phyloP scores from a whole-genome alignment of 2,888 invertebrate genomes.

The Dynastes grantii region DNA sequence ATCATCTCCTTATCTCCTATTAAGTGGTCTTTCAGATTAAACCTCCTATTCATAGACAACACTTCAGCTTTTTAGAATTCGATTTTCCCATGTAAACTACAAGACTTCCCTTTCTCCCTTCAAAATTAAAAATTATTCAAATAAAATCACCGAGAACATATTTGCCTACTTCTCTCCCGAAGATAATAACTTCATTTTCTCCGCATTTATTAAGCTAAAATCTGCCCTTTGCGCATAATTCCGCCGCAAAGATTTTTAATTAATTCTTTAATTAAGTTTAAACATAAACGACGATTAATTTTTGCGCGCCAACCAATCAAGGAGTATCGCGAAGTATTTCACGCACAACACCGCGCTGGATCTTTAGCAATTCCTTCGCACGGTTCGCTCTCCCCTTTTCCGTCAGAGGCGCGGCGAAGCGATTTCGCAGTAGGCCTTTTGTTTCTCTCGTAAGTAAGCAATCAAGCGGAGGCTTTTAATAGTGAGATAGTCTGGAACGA shows the following conservation, averaged over 20 bases:
- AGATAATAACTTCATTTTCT: too few relatives aligned
- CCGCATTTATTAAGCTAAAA: too few relatives aligned
- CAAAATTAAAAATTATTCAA: too few relatives aligned
- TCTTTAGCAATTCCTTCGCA: not conserved
- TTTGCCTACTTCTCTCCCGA: too few relatives aligned
- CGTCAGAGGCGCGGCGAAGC: not conserved
- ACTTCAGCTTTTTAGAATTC: too few relatives aligned
- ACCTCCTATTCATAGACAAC: too few relatives aligned
- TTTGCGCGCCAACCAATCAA: not conserved
- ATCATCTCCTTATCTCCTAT: too few relatives aligned
- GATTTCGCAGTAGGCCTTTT: slow-evolving; percentile 28
- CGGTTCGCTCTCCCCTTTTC: not conserved
- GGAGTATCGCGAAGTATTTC: not conserved
- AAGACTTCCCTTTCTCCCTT: too few relatives aligned
- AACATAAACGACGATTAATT: not conserved
- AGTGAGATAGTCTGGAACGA: slow-evolving; percentile 54
- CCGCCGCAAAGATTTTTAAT: slow-evolving; percentile 1
- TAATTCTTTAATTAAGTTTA: slow-evolving; percentile 29
- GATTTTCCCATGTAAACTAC: too few relatives aligned
- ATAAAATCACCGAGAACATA: too few relatives aligned
- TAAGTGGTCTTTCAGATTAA: too few relatives aligned
- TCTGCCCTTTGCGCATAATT: not conserved
- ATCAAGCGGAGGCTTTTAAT: slow-evolving; percentile 55
- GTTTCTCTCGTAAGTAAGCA: slow-evolving; percentile 52
- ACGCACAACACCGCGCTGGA: not conserved